phyloP scores from a whole-genome alignment of 2,888 invertebrate species.

The Adelphocoris suturalis region DNA sequence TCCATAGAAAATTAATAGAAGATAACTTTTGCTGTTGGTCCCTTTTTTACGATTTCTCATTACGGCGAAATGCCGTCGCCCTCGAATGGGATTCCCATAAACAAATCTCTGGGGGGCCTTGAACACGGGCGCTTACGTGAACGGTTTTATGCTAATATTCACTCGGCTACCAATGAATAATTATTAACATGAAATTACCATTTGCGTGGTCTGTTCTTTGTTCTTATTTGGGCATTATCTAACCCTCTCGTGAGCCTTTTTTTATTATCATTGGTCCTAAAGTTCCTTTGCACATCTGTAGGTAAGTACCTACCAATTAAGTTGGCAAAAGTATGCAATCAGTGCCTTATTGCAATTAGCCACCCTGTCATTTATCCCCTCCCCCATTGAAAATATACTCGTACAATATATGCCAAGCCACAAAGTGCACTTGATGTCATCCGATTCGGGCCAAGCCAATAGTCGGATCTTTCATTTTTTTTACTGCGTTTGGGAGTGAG shows the following conservation, averaged over 20 bases:
- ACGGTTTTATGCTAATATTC: conserved; percentile 44
- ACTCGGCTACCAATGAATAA: conserved; percentile 49
- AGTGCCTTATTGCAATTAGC: no score
- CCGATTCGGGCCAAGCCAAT: no score
- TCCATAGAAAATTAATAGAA: background rate
- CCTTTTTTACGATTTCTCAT: conserved; percentile 8
- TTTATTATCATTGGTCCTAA: no score
- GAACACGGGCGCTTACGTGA: conserved; percentile 54
- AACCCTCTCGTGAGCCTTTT: background rate
- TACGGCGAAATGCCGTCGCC: conserved; percentile 45
- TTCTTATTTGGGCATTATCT: conserved; percentile 16
- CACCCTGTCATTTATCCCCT: no score
- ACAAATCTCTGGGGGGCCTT: conserved; percentile 45
- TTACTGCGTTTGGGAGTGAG: no score
- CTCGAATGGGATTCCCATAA: conserved; percentile 50
- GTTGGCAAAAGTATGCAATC: no score
- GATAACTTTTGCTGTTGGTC: background rate
- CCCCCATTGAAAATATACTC: no score
- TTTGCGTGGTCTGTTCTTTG: conserved; percentile 20
- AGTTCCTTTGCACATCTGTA: no score
- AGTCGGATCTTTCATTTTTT: no score
- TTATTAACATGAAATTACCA: conserved; percentile 49
- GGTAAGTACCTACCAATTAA: no score
- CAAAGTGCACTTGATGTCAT: no score
- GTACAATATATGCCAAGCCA: no score